These are phyloP conservation scores for Heliothis subflexa DNA, from an alignment of 1,140 invertebrate genomes.

Conservation along the genomic window DNA sequence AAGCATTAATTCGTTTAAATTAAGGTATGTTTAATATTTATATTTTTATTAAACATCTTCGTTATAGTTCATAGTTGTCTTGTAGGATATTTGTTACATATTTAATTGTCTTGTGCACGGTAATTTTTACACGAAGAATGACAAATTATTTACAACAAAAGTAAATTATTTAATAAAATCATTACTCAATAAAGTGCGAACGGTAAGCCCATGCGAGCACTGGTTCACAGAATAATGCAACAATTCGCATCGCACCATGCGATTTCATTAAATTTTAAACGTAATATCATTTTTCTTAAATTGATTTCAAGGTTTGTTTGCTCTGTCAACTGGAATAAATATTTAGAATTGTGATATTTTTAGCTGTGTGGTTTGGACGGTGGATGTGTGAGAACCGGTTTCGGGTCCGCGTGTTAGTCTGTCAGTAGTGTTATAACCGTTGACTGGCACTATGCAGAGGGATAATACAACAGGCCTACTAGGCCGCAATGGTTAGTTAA, in stretches of 20 bases:
- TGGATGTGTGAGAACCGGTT: slow-evolving; percentile 32
- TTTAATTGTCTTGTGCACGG: neutral
- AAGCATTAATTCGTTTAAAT: neutral
- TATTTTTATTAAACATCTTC: neutral
- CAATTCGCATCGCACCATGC: slow-evolving; percentile 34
- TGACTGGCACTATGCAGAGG: slow-evolving; percentile 14
- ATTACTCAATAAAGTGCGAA: neutral
- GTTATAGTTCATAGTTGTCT: too few relatives aligned
- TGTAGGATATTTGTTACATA: neutral
- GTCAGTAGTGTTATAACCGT: slow-evolving; percentile 12
- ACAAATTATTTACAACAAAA: neutral
- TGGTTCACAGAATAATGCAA: slow-evolving; percentile 21
- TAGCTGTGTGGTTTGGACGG: slow-evolving; percentile 26
- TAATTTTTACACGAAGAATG: too few relatives aligned
- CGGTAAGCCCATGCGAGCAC: slow-evolving; percentile 8
- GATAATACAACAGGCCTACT: slow-evolving; percentile 24
- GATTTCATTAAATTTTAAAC: slow-evolving; percentile 24
- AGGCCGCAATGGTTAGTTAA: neutral
- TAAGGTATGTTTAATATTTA: slow-evolving; percentile 22
- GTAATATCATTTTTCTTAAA: slow-evolving; percentile 23
- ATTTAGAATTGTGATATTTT: slow-evolving; percentile 40
- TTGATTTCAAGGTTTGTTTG: slow-evolving; percentile 46
- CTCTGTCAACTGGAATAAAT: slow-evolving; percentile 26
- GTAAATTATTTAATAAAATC: too few relatives aligned
- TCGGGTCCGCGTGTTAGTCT: neutral